A percentile compares a stretch with the other conserved stretches of the same genome.
These are phyloP conservation scores for Oreochromis mossambicus DNA, from an alignment of 2,797 vertebrate genomes.

Conservation along the genomic window DNA sequence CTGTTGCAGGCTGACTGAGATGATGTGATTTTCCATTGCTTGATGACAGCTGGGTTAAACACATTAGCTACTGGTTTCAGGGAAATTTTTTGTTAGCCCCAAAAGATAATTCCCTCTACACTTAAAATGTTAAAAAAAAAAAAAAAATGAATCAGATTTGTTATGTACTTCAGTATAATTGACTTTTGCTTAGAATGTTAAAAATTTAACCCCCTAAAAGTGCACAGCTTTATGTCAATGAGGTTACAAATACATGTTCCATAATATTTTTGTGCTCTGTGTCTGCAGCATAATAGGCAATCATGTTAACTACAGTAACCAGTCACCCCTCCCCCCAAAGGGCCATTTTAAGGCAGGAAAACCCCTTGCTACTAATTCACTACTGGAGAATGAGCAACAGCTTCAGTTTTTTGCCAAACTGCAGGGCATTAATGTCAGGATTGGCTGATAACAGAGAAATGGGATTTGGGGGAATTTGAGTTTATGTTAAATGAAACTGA, in stretches of 20 bases:
- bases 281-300: background rate
- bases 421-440: background rate
- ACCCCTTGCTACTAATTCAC: background rate
- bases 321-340: background rate
- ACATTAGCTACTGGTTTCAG: conserved; percentile 4
- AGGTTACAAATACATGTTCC: background rate
- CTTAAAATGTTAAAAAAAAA: background rate
- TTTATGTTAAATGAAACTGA: background rate
- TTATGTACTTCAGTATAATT: background rate
- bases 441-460: background rate
- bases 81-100: background rate
- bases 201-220: background rate
- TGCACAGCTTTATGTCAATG: background rate
- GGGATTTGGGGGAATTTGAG: background rate
- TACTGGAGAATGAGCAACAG: background rate
- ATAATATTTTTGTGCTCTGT: background rate
- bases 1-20: conserved; percentile 53
- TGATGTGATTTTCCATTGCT: conserved; percentile 65
- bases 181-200: background rate
- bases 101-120: background rate
- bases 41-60: conserved; percentile 45
- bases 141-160: background rate
- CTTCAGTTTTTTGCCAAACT: background rate
- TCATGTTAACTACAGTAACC: background rate
- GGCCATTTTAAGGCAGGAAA: background rate